These are phyloP conservation scores for Lithobates sylvaticus DNA, from an alignment of 2,797 vertebrate genomes.

Conservation along the genomic window DNA sequence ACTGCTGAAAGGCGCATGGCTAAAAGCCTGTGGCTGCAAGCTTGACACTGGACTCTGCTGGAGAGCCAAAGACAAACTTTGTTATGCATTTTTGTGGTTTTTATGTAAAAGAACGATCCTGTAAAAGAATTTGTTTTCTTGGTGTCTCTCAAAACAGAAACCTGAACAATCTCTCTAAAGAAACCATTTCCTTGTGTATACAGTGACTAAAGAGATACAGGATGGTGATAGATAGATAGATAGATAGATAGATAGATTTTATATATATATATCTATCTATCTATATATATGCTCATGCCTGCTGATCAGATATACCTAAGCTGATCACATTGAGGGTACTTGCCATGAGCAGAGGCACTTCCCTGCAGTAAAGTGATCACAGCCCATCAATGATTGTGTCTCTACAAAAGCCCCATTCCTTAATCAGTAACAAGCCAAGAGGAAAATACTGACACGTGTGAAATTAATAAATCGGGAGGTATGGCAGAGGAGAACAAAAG, in stretches of 20 bases:
- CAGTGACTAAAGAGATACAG: no score
- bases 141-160: background rate
- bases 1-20: background rate
- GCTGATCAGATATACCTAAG: no score
- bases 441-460: no score
- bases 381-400: background rate
- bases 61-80: background rate
- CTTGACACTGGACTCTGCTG: background rate
- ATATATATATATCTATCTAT: no score
- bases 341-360: no score
- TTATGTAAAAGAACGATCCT: background rate
- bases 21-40: background rate
- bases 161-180: background rate
- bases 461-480: background rate
- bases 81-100: conserved; percentile 10
- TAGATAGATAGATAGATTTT: no score
- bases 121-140: conserved; percentile 4
- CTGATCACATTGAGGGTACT: no score
- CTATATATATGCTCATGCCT: background rate
- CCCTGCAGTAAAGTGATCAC: no score
- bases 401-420: background rate
- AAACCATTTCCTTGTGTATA: background rate
- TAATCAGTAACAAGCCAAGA: background rate
- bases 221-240: no score
- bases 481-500: background rate